These are phyloP conservation scores for Alectoris magna DNA, from an alignment of 2,797 vertebrate species.

Conservation along the genomic window DNA sequence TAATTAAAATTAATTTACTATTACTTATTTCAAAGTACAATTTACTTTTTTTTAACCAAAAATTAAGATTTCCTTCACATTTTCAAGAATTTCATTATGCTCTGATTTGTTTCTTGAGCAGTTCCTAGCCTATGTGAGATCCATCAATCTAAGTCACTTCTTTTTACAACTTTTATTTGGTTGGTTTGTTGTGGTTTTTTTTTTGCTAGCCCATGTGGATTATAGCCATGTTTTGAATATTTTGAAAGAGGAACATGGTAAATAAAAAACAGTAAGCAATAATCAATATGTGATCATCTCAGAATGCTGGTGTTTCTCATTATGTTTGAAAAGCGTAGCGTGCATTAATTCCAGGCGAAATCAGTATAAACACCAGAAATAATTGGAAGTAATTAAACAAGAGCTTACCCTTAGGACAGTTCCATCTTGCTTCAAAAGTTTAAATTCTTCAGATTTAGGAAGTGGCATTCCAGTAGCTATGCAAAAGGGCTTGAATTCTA, in stretches of 20 bases:
- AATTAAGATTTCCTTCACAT: background rate
- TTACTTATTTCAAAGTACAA: background rate
- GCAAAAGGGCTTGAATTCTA: constrained; percentile 78
- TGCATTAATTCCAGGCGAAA: background rate
- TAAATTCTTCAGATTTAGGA: constrained; percentile 84
- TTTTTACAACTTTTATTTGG: background rate
- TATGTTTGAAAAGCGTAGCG: background rate
- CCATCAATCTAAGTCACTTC: background rate
- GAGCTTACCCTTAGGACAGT: constrained; percentile 80
- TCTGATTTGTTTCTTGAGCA: background rate
- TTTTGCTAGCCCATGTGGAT: background rate
- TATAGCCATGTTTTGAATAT: background rate
- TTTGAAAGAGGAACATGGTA: background rate
- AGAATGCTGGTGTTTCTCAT: background rate
- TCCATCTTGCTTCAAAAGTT: constrained; percentile 84
- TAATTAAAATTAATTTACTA: background rate
- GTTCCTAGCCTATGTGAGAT: background rate
- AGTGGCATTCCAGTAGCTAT: constrained; percentile 83
- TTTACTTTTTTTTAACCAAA: background rate
- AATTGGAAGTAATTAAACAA: background rate
- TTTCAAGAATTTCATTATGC: background rate
- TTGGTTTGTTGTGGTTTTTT: background rate
- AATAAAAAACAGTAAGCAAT: background rate
- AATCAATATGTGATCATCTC: background rate
- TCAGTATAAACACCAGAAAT: background rate